Conservation (phyloP, 2,888 invertebrate species). For the Sisyra nigra region DNA sequence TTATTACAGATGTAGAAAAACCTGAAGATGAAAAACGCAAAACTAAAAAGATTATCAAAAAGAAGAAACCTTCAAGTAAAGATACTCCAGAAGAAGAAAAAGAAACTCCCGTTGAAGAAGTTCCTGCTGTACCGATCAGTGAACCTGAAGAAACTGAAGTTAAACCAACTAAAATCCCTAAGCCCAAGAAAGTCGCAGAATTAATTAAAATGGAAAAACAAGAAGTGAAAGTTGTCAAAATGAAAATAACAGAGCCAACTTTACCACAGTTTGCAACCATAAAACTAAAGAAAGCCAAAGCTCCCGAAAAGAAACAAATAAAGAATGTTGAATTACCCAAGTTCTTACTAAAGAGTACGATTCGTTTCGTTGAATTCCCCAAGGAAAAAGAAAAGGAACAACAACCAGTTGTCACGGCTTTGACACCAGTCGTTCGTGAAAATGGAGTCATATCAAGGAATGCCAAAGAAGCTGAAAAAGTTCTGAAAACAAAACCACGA, state of each 20-base stretch:
- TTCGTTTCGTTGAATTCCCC: slow-evolving; percentile 35
- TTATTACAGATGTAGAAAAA: slow-evolving; percentile 19
- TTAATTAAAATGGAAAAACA: slow-evolving; percentile 43
- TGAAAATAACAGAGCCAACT: slow-evolving; percentile 41
- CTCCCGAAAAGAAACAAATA: slow-evolving; percentile 19
- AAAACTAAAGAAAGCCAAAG: slow-evolving; percentile 36
- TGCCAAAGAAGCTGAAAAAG: slow-evolving; percentile 28
- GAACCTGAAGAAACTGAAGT: slow-evolving; percentile 1
- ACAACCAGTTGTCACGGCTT: slow-evolving; percentile 21
- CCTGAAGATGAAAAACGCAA: slow-evolving; percentile 11
- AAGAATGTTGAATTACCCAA: slow-evolving; percentile 35
- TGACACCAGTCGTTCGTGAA: slow-evolving; percentile 23
- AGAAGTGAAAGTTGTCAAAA: slow-evolving; percentile 39
- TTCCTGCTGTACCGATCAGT: background rate
- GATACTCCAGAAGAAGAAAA: slow-evolving; percentile 15
- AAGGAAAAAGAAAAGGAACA: slow-evolving; percentile 21
- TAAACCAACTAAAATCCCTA: slow-evolving; percentile 8
- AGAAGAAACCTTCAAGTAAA: slow-evolving; percentile 10
- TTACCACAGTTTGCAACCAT: slow-evolving; percentile 46
- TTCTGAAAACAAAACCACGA: slow-evolving; percentile 22
- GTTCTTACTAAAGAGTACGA: slow-evolving; percentile 52
- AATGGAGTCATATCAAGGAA: slow-evolving; percentile 31
- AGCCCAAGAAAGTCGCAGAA: slow-evolving; percentile 17
- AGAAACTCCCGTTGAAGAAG: slow-evolving; percentile 10
- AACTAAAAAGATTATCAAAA: slow-evolving; percentile 17